Conservation (phyloP, 2,113 vertebrate genomes). For the Eublepharis macularius region DNA sequence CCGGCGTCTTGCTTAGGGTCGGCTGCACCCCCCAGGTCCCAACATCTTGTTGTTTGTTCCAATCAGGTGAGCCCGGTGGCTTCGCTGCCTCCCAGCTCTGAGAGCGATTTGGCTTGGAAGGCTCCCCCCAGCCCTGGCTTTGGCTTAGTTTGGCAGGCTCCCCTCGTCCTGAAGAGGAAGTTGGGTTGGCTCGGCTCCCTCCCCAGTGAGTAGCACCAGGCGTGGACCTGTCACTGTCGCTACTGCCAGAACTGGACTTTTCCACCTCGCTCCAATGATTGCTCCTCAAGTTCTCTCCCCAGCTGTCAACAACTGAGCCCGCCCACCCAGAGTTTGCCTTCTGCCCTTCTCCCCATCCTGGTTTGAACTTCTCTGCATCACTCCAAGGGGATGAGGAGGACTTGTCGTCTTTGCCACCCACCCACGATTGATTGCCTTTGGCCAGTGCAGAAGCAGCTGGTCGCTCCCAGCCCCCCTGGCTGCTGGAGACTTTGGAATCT, state of each 20-base stretch:
- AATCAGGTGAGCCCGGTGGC: conserved; percentile 82
- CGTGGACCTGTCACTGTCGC: conserved; percentile 89
- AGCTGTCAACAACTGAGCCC: conserved; percentile 75
- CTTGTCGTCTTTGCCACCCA: conserved; percentile 79
- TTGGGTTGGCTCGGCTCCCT: conserved; percentile 78
- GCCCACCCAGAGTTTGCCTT: conserved; percentile 81
- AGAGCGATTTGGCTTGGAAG: conserved; percentile 76
- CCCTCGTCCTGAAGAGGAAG: conserved; percentile 77
- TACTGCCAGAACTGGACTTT: conserved; percentile 86
- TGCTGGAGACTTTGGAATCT: conserved; percentile 85
- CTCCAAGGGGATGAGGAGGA: conserved; percentile 79
- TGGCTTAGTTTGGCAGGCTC: conserved; percentile 82
- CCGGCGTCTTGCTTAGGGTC: conserved; percentile 69
- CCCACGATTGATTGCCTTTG: conserved; percentile 84
- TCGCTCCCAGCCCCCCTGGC: conserved; percentile 83
- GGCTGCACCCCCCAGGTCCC: conserved; percentile 80
- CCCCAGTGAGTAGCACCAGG: conserved; percentile 87
- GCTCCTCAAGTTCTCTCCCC: conserved; percentile 78
- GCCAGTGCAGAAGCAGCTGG: conserved; percentile 79
- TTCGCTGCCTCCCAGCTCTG: conserved; percentile 86
- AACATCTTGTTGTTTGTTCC: conserved; percentile 87
- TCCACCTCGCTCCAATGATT: conserved; percentile 91
- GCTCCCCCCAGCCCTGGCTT: conserved; percentile 88
- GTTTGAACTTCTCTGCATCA: conserved; percentile 87
- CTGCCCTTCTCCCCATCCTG: conserved; percentile 80